A percentile compares a stretch with the other conserved stretches of the same genome.
Conservation (phyloP, 2,113 vertebrate genomes). For the Microtus ochrogaster region DNA sequence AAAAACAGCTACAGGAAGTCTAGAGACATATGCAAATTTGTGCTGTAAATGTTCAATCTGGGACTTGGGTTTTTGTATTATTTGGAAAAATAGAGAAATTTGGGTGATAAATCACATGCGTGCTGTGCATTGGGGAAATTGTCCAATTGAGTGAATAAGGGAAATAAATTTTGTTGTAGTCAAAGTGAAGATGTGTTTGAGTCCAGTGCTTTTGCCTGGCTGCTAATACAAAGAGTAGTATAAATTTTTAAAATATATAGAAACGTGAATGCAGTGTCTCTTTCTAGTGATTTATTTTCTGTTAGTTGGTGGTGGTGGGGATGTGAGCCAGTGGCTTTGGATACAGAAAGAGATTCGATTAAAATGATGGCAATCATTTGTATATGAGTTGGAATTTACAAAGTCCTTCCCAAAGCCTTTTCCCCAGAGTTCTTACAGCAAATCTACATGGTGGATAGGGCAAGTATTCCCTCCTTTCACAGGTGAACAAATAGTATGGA, state of each 20-base stretch:
- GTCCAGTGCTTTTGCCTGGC: fast-evolving
- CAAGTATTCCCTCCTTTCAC: not conserved
- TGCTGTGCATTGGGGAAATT: not conserved
- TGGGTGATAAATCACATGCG: not conserved
- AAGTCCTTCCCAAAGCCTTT: not conserved
- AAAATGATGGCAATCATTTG: not conserved
- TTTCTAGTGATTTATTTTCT: not conserved
- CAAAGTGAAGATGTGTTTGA: not conserved
- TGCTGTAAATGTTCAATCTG: not conserved
- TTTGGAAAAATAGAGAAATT: constrained; percentile 12
- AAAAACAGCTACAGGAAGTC: constrained; percentile 32
- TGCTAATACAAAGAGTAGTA: not conserved
- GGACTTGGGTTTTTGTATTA: constrained; percentile 36
- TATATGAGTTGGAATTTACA: not conserved
- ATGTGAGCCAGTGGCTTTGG: not conserved
- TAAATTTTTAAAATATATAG: not conserved
- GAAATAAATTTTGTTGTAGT: not conserved
- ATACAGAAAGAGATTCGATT: not conserved
- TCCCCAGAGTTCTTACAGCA: not conserved
- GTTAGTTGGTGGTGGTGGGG: not conserved
- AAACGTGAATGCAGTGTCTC: not conserved
- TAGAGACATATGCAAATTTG: constrained; percentile 25
- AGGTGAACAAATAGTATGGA: not conserved
- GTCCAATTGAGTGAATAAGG: fast-evolving
- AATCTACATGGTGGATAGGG: not conserved